phyloP scores from a whole-genome alignment of 2,797 vertebrate species.

The Gephyroberyx darwinii region DNA sequence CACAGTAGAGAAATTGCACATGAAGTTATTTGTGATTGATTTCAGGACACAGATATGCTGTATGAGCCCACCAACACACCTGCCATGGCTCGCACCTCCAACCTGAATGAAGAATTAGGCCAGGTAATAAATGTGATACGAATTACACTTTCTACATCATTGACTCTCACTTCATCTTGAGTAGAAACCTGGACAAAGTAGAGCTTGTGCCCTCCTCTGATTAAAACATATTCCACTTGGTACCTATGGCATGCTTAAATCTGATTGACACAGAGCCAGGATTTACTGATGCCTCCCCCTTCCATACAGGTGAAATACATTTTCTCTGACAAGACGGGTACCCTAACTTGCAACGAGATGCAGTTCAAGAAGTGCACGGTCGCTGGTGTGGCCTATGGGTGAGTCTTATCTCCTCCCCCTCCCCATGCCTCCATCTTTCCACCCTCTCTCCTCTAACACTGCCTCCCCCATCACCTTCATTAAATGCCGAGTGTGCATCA shows the following conservation, averaged over 20 bases:
- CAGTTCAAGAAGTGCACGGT: conserved; percentile 99
- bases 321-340: conserved; percentile 99
- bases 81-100: conserved; percentile 97
- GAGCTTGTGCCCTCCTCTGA: neutral
- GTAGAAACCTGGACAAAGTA: neutral
- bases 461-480: conserved; percentile 61
- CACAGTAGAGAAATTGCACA: neutral
- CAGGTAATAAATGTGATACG: conserved; percentile 83
- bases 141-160: neutral
- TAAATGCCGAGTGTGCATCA: conserved; percentile 69
- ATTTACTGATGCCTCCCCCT: conserved; percentile 6
- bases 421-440: conserved; percentile 3
- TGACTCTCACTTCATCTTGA: neutral
- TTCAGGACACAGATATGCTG: conserved; percentile 95
- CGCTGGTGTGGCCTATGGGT: conserved; percentile 97
- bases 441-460: conserved; percentile 15
- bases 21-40: conserved; percentile 26
- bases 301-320: conserved; percentile 94
- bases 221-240: neutral
- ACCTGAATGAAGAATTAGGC: conserved; percentile 97
- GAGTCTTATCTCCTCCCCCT: conserved; percentile 44
- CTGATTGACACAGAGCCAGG: conserved; percentile 5
- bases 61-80: conserved; percentile 95
- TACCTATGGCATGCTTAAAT: neutral
- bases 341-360: conserved; percentile 98